Conservation (phyloP, 2,888 invertebrate species). For the Isotomurus palustris region DNA sequence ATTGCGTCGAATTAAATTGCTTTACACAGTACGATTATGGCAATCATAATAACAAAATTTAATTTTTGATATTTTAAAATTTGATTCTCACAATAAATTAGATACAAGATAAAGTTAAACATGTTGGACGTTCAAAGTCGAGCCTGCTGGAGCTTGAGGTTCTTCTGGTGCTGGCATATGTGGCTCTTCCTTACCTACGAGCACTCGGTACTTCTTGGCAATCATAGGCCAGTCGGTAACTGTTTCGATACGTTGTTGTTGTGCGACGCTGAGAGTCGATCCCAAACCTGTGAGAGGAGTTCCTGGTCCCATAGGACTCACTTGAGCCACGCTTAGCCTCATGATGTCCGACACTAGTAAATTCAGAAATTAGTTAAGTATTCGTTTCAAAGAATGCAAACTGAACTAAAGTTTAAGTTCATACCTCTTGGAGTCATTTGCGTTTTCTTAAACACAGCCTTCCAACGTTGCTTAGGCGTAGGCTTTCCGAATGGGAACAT, state of each 20-base stretch:
- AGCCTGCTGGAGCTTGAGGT: conserved; percentile 3
- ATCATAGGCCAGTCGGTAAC: conserved; percentile 89
- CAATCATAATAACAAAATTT: no score
- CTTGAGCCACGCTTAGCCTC: conserved; percentile 45
- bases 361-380: not conserved
- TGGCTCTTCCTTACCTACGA: conserved; percentile 62
- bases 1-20: no score
- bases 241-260: conserved; percentile 79
- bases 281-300: conserved; percentile 29
- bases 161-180: conserved; percentile 3
- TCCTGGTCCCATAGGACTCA: conserved; percentile 43
- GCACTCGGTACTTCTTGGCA: conserved; percentile 77
- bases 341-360: conserved; percentile 43
- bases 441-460: conserved; percentile 41
- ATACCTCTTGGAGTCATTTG: conserved; percentile 42
- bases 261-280: conserved; percentile 57
- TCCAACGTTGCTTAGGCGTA: conserved; percentile 41
- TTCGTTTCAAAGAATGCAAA: not conserved
- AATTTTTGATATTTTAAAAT: no score
- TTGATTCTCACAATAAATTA: no score
- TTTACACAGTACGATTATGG: no score
- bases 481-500: conserved; percentile 32
- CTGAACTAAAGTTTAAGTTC: not conserved
- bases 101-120: no score
- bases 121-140: conserved; percentile 13